A percentile compares a stretch with the other conserved stretches of the same genome.
Conservation (phyloP, 1,140 invertebrate genomes). For the Philaenus spumarius region DNA sequence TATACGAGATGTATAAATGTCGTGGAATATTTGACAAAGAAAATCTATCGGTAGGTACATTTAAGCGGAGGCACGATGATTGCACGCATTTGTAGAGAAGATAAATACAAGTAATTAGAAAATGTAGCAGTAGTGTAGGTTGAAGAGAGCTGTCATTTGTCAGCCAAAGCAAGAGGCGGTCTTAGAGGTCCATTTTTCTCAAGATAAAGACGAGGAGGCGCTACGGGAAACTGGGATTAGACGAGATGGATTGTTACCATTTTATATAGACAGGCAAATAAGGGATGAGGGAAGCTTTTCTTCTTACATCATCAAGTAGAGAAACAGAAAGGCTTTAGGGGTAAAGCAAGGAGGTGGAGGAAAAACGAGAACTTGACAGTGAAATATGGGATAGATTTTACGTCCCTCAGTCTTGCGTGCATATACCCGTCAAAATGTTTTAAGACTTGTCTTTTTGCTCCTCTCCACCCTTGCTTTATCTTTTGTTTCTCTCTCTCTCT, state of each 20-base stretch:
- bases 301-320: slow-evolving; percentile 8
- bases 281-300: slow-evolving; percentile 10
- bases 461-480: neutral
- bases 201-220: neutral
- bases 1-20: too few species aligned
- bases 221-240: slow-evolving; percentile 1
- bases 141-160: slow-evolving; percentile 10
- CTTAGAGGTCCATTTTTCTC: slow-evolving; percentile 11
- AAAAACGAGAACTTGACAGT: slow-evolving; percentile 15
- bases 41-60: neutral
- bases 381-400: slow-evolving; percentile 23
- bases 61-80: neutral
- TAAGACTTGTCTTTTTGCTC: slow-evolving; percentile 18
- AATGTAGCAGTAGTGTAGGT: slow-evolving; percentile 2
- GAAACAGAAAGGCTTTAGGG: neutral
- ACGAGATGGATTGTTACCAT: slow-evolving; percentile 20
- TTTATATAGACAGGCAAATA: slow-evolving; percentile 16
- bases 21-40: slow-evolving; percentile 9
- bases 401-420: slow-evolving; percentile 1
- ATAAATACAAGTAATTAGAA: slow-evolving; percentile 16
- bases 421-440: slow-evolving; percentile 17
- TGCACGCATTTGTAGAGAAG: slow-evolving; percentile 12
- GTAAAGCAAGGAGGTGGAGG: slow-evolving; percentile 3
- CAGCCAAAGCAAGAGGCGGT: neutral
- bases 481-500: slow-evolving; percentile 3